Evolutionary conservation across 2,888 invertebrate genomes (phyloP), one percentile per base, ranked within the genome.

Genomic region (Carabus problematicus): DNA sequence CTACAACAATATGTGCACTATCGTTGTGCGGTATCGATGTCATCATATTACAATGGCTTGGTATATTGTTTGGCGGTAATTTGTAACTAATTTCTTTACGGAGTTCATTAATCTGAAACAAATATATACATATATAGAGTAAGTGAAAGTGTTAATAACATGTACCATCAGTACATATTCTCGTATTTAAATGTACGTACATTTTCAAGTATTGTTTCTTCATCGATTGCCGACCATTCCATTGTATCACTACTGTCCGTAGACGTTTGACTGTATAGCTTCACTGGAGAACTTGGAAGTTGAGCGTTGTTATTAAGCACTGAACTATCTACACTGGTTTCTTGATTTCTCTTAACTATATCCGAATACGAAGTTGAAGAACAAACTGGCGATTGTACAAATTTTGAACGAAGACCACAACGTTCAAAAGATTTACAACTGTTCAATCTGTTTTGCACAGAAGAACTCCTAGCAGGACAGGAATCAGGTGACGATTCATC

Each of bases 1-100:
- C 85, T 6, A 84, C 77, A 16, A 85, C 79, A 71, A 85, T 79
- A 71, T 83, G 78, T 18, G 77, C 70, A 29, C 72, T 66, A 56
- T 73, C 72, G 7, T 56, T 56, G 19, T 72, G 16, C n/a, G 58
- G 42, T 39, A 62, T 55, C 16, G 70, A 62, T 16, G 54, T 43
- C 4, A 8, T 7, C 3, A 70, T 64, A 43, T 69, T 63, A 19
- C 16, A 1, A 1, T 62, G 16, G 14, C 29, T 39, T 29, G 56
- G 49, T 3, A 60, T 42, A 11, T 60, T 11, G 1, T 14, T 47
- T 16, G 62, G 47, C 49, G 71, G 67, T 14, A 70, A 56, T 45
- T 41, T 70, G 18, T 66, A 56, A 16, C 49, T 66, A 14, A 70
- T 58, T 43, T 64, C 60, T 64, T 72, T 72, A 18, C 74, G 68